A percentile compares a stretch with the other conserved stretches of the same genome.
Conservation (phyloP, 2,888 invertebrate species). For the Chrysotoxum bicinctum region DNA sequence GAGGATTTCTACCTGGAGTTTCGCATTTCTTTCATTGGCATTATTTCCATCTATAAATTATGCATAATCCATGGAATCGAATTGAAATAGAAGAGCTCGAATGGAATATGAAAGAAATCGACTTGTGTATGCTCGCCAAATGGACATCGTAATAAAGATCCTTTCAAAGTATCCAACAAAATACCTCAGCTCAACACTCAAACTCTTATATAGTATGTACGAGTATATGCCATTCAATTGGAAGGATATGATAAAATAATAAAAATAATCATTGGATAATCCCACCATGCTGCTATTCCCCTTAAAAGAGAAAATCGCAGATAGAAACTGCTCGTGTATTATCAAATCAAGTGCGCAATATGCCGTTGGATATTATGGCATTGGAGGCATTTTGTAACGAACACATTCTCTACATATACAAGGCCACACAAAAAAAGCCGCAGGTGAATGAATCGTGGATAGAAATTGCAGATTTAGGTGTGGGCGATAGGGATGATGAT, state of each 20-base stretch:
- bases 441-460: conserved; percentile 13
- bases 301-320: neutral
- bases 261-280: conserved; percentile 28
- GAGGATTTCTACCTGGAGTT: neutral
- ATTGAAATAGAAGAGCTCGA: conserved; percentile 13
- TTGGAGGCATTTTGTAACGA: neutral
- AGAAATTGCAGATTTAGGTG: neutral
- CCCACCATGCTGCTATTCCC: neutral
- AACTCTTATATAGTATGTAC: neutral
- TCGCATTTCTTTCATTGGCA: neutral
- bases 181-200: neutral
- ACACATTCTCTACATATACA: neutral
- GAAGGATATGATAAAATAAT: conserved; percentile 22
- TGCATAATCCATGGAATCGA: neutral
- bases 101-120: neutral
- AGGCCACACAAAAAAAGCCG: neutral
- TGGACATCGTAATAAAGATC: conserved; percentile 14
- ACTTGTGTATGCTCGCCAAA: neutral
- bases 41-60: conserved; percentile 15
- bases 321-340: conserved; percentile 8
- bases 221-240: neutral
- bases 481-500: neutral
- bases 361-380: neutral
- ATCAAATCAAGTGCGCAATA: conserved; percentile 25
- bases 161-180: neutral